Evolutionary conservation across 2,888 invertebrate genomes (phyloP).

Genomic region (Sclerodermus sp.): DNA sequence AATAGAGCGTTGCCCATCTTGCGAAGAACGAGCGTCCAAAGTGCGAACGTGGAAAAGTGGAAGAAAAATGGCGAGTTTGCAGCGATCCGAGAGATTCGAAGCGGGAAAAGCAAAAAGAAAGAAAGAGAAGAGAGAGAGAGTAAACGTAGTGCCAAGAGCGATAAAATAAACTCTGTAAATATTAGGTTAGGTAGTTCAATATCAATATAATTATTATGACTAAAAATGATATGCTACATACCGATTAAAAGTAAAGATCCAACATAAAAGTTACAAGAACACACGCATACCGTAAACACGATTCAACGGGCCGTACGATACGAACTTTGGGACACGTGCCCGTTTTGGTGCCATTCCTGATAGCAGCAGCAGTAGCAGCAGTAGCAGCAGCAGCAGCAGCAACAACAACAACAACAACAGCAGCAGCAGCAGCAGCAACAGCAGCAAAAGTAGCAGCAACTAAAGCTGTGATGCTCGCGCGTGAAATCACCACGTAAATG

Average conservation of each 20-base stretch:
- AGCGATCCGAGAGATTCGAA: not conserved
- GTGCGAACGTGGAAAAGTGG: conserved; percentile 7
- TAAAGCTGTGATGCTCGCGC: too few species aligned
- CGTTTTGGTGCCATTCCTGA: conserved; percentile 2
- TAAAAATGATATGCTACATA: conserved; percentile 50
- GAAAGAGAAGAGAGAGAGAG: conserved; percentile 1
- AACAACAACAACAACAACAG: too few species aligned
- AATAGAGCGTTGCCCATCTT: too few species aligned
- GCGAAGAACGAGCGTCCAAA: conserved; percentile 10
- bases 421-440: too few species aligned
- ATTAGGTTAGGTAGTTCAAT: conserved; percentile 56
- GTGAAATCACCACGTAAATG: too few species aligned
- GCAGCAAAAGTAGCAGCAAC: too few species aligned
- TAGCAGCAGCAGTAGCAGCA: too few species aligned
- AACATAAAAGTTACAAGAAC: conserved; percentile 31
- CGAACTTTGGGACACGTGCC: conserved; percentile 20
- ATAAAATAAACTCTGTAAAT: conserved; percentile 47
- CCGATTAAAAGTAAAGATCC: conserved; percentile 43
- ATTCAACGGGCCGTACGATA: conserved; percentile 26
- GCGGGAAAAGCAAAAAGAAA: not conserved
- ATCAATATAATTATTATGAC: conserved; percentile 50
- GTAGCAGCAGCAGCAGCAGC: too few species aligned
- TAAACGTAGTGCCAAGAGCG: conserved; percentile 49
- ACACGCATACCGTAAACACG: conserved; percentile 38
- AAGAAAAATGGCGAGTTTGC: conserved; percentile 5